Evolutionary conservation across 2,797 vertebrate genomes (phyloP).

Genomic region (Sebastes diaconus): DNA sequence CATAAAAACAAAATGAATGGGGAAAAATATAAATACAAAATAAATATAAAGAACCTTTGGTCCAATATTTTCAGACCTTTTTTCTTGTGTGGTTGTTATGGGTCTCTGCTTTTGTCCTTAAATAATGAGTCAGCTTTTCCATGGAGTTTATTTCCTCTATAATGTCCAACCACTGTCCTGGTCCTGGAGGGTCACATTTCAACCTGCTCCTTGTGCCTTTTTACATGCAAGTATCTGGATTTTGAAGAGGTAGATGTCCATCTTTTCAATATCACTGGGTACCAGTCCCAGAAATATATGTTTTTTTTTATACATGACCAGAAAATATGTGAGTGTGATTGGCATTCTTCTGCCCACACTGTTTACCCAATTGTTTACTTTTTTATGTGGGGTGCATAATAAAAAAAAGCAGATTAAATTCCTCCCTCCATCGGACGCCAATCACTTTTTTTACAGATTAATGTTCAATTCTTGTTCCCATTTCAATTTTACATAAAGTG

Average conservation of each 20-base stretch:
- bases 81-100: too few species aligned
- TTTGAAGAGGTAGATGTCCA: neutral
- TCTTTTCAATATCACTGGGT: neutral
- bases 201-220: neutral
- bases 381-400: neutral
- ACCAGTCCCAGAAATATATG: fast-evolving
- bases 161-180: too few species aligned
- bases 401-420: too few species aligned
- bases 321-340: neutral
- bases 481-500: too few species aligned
- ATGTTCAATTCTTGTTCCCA: too few species aligned
- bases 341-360: neutral
- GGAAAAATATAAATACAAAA: too few species aligned
- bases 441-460: neutral
- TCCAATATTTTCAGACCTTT: neutral
- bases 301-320: neutral
- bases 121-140: too few species aligned
- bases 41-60: neutral
- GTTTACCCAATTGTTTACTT: neutral
- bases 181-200: neutral
- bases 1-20: neutral
- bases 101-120: too few species aligned
- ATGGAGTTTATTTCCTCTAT: too few species aligned
- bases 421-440: neutral
- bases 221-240: too few species aligned